Evolutionary conservation across 2,113 vertebrate genomes (phyloP).

Genomic region (Genyomyrus donnyi): DNA sequence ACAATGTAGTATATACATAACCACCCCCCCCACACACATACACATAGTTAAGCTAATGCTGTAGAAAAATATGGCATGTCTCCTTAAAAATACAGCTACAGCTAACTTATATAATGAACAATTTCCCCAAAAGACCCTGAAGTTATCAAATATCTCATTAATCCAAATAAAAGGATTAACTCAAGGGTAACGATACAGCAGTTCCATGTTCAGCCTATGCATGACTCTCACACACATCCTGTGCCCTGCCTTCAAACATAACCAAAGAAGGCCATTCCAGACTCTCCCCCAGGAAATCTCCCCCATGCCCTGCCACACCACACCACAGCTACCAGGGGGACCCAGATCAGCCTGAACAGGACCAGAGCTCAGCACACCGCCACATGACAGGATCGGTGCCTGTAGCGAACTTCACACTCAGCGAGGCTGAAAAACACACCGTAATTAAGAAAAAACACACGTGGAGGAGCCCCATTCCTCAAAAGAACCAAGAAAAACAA

Average conservation of each 20-base stretch:
- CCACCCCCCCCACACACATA: not conserved
- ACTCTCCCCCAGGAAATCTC: not conserved
- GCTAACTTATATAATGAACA: not conserved
- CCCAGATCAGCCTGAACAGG: not conserved
- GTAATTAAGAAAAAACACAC: constrained; percentile 8
- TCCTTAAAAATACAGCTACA: not conserved
- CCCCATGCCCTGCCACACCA: not conserved
- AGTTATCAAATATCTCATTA: not conserved
- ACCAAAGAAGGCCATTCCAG: not conserved
- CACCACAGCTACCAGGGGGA: not conserved
- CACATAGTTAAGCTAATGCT: not conserved
- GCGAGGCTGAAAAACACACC: not conserved
- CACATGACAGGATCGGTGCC: not conserved
- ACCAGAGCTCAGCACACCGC: not conserved
- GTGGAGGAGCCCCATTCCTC: not conserved
- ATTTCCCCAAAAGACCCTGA: not conserved
- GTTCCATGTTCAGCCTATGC: not conserved
- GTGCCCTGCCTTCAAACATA: not conserved
- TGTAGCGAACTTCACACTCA: not conserved
- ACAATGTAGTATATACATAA: not conserved
- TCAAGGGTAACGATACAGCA: not conserved
- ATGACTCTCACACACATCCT: not conserved
- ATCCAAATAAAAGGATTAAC: not conserved
- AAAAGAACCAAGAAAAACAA: not conserved
- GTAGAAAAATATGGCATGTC: not conserved